These are phyloP conservation scores for Cyanistes caeruleus DNA, from an alignment of 2,113 vertebrate species.

Conservation along the genomic window DNA sequence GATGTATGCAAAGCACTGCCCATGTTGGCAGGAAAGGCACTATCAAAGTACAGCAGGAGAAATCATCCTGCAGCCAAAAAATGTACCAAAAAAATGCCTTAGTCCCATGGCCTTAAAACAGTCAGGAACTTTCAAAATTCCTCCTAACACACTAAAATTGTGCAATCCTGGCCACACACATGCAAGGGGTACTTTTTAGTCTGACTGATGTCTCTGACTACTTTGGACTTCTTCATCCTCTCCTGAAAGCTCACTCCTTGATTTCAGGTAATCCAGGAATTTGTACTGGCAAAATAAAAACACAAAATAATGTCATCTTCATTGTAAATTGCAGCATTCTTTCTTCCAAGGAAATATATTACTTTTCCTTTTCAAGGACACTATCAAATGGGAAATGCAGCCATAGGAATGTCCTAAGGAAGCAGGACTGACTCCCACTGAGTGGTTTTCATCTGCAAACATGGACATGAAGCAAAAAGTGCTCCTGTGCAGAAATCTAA, in stretches of 20 bases:
- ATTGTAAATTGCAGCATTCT: neutral
- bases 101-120: fast-evolving
- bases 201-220: neutral
- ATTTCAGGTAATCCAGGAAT: neutral
- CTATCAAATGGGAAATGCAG: neutral
- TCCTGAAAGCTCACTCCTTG: neutral
- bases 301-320: neutral
- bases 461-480: neutral
- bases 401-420: neutral
- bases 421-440: neutral
- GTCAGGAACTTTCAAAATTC: neutral
- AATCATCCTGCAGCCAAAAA: fast-evolving
- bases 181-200: neutral
- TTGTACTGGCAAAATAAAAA: neutral
- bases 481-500: neutral
- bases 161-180: neutral
- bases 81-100: neutral
- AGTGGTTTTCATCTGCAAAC: neutral
- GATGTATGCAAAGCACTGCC: neutral
- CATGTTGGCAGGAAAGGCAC: neutral
- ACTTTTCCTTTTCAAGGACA: neutral
- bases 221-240: neutral
- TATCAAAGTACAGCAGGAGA: neutral
- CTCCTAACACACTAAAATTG: neutral
- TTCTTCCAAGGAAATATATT: neutral